Base-by-base conservation (phyloP, 1,140 invertebrate genomes). In the Pentalonia nigronervosa region DNA sequence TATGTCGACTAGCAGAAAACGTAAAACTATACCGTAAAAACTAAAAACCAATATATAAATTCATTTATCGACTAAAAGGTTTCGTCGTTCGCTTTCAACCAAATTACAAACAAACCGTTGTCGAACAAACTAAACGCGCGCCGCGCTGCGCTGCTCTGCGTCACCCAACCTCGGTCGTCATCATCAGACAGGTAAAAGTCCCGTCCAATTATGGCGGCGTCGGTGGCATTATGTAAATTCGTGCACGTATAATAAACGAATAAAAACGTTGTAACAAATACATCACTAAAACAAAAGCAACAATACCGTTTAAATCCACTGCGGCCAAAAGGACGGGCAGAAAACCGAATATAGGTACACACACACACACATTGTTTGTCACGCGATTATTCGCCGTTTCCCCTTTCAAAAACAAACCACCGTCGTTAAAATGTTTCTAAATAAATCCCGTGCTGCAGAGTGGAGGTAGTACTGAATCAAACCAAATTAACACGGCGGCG, bases 351-450 rank as follows among this genome's bases (percentile, higher is more conserved):
- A 25, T 48, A 84, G 67, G n/a, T 14, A 34, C 34, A 36, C n/a
- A 34, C 34, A 23, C 7, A 11, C 30, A 21, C 7, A 2, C 21
- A 50, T 88, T 34, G 45, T 21, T 50, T 17, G 47, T 50, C 86
- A 88, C 86, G 86, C 86, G 47, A 88, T 88, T 47, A n/a, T 88
- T 47, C 7, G 86, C 30, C 86, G n/a, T 88, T 88, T 86, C 47
- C 30, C 47, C 17, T 88, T 48, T 88, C n/a, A 50, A 83, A 88
- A 50, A 50, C n/a, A 34, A 50, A 23, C 47, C 86, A 50, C n/a
- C 34, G n/a, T 88, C 34, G 41, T 2, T 47, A 86, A 88, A 50
- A 50, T 30, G n/a, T 86, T 47, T 30, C 36, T 47, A 88, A 88
- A 88, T 21, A 50, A 34, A 88, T 34, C 84, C 41, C 45, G 36